phyloP scores from a whole-genome alignment of 2,888 invertebrate species.

The Lithophane socia region DNA sequence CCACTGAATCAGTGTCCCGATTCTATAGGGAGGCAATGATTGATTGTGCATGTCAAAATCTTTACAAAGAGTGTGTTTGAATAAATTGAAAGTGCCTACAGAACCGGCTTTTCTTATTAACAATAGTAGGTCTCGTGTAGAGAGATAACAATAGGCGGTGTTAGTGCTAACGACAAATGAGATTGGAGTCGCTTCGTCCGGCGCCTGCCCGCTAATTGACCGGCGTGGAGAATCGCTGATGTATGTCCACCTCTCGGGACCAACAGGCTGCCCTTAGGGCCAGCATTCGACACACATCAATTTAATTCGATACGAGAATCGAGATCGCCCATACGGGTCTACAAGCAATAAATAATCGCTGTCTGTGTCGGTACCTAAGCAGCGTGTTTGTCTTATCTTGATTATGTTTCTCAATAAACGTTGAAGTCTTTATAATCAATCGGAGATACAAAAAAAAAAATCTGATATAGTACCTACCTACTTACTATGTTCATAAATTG shows the following conservation, averaged over 20 bases:
- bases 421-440: conserved; percentile 7
- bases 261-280: conserved; percentile 74
- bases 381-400: conserved; percentile 34
- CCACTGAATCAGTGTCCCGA: conserved; percentile 27
- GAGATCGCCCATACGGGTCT: conserved; percentile 70
- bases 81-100: conserved; percentile 59
- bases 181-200: conserved; percentile 72
- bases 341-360: conserved; percentile 47
- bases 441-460: conserved; percentile 2
- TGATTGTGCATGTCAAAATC: conserved; percentile 54
- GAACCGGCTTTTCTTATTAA: conserved; percentile 65
- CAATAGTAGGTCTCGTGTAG: conserved; percentile 73
- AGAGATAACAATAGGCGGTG: conserved; percentile 74
- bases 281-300: conserved; percentile 80
- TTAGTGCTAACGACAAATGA: conserved; percentile 73
- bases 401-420: conserved; percentile 29
- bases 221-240: conserved; percentile 85
- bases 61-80: conserved; percentile 57
- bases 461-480: neutral
- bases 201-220: conserved; percentile 83
- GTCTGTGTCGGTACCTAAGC: conserved; percentile 18
- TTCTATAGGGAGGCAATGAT: conserved; percentile 45
- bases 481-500: conserved; percentile 5
- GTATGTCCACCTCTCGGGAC: conserved; percentile 77
- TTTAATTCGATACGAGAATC: conserved; percentile 77